Percentiles rank a stretch among this genome's conserved stretches.
Evolutionary conservation across 2,888 invertebrate species (phyloP).

Genomic region (Phymatocera aterrima): DNA sequence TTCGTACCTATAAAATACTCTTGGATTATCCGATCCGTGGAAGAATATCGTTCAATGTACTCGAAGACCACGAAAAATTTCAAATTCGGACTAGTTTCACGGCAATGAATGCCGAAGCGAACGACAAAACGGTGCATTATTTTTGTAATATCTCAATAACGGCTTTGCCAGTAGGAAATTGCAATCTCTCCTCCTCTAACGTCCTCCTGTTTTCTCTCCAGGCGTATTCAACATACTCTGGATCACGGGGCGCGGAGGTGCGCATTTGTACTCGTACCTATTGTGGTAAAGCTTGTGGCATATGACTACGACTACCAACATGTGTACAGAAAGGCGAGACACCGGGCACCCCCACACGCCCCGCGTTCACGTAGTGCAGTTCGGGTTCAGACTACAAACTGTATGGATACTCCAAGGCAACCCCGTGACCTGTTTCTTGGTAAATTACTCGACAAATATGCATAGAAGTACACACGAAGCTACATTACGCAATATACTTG

Average conservation of each 20-base stretch:
- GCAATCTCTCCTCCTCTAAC: no score
- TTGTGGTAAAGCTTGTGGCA: not conserved
- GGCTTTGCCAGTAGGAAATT: conserved; percentile 3
- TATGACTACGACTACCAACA: no score
- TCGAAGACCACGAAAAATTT: no score
- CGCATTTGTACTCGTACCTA: conserved; percentile 29
- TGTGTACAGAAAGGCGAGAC: conserved; percentile 14
- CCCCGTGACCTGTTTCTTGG: conserved; percentile 42
- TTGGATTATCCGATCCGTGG: not conserved
- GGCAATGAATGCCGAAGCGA: no score
- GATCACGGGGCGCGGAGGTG: conserved; percentile 20
- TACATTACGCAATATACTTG: conserved; percentile 35
- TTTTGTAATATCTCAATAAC: not conserved
- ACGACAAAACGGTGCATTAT: not conserved
- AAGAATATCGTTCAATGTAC: not conserved
- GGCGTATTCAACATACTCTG: conserved; percentile 7
- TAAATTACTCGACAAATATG: conserved; percentile 42
- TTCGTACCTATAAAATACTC: not conserved
- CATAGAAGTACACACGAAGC: not conserved
- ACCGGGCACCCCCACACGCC: conserved; percentile 18
- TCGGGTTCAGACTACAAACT: no score
- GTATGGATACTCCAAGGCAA: conserved; percentile 16
- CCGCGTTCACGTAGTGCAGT: not conserved
- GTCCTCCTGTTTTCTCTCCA: no score
- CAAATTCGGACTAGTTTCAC: no score